Base-by-base conservation (phyloP, 1,140 invertebrate genomes). In the Babylonia areolata region DNA sequence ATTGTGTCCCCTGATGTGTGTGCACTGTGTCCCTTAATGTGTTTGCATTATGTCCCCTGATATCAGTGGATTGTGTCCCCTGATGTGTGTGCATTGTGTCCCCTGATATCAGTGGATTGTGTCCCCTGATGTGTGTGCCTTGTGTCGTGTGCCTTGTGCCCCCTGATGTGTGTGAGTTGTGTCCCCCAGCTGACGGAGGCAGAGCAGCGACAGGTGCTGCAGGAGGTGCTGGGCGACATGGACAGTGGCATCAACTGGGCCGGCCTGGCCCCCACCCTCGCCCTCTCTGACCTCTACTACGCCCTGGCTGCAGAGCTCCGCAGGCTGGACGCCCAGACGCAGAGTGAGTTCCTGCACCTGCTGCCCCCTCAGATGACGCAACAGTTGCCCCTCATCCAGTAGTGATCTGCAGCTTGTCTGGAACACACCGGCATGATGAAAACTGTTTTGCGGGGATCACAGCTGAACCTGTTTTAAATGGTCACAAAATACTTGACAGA, bases 181-280 rank as follows among this genome's bases (percentile, higher is more conserved):
- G 28, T 23, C 12, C 15, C 31, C 2, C 73, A 78, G 77, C 75
- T 82, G 87, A 88, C 81, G 9, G 75, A 85, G 37, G 2, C 75
- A 3, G 84, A 88, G 79, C 81, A 88, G 73, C 42, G 80, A 6
- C 80, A 85, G 75, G 73, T 83, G 23, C 84, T 86, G 40, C 40
- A 83, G 31, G 81, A 81, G 35, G 39, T 86, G 11, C 80, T 86
- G 69, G 73, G 77, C 23, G 85, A 85, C 84, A 20, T 87, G 86
- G 86, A 87, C 69, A 35, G 54, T 3, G 28, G 64, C 35, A 81
- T 71, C 64, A 79, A 88, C 75, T 85, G 84, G 85, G 46, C 80
- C 37, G 17, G 20, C 17, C 51, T 83, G 35, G 39, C 69, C 28
- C 37, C 73, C 9, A 35, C 28, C 35, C 37, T 84, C 37, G 31